Evolutionary conservation across 2,113 vertebrate genomes (phyloP).

Genomic region (Trichomycterus rosablanca): DNA sequence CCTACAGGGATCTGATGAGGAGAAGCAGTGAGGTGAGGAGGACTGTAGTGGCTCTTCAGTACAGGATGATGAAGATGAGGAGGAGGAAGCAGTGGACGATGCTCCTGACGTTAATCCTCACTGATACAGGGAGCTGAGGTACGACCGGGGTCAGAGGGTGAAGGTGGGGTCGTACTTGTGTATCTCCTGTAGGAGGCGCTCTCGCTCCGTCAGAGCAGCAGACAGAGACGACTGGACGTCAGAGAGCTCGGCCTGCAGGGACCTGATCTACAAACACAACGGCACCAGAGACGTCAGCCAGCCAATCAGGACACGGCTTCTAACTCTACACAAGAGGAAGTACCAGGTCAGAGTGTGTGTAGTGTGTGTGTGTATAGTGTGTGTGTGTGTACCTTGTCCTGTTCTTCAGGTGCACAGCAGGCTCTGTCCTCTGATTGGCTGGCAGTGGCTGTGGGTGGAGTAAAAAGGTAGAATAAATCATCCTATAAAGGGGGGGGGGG

Average conservation of each 20-base stretch:
- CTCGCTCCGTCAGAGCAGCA: slow-evolving; percentile 75
- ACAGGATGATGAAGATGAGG: background rate
- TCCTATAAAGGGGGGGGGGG: background rate
- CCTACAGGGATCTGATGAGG: no score
- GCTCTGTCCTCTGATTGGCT: slow-evolving; percentile 19
- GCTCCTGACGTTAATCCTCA: background rate
- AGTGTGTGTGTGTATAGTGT: slow-evolving; percentile 13
- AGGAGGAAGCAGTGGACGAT: background rate
- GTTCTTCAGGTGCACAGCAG: slow-evolving; percentile 33
- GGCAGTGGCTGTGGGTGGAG: slow-evolving; percentile 41
- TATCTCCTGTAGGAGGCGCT: slow-evolving; percentile 83
- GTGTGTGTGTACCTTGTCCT: slow-evolving; percentile 47
- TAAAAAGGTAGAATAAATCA: background rate
- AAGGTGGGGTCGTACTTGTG: slow-evolving; percentile 86
- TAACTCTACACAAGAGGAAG: no score
- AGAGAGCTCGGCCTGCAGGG: slow-evolving; percentile 71
- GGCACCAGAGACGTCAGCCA: background rate
- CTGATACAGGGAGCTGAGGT: background rate
- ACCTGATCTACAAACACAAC: slow-evolving; percentile 46
- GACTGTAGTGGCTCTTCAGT: background rate
- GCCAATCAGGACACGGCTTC: no score
- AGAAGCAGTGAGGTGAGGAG: no score
- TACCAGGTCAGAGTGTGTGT: no score
- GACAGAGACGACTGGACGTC: slow-evolving; percentile 70
- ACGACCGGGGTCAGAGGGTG: slow-evolving; percentile 66